Conservation (phyloP, 2,113 vertebrate genomes). For the Morone saxatilis region DNA sequence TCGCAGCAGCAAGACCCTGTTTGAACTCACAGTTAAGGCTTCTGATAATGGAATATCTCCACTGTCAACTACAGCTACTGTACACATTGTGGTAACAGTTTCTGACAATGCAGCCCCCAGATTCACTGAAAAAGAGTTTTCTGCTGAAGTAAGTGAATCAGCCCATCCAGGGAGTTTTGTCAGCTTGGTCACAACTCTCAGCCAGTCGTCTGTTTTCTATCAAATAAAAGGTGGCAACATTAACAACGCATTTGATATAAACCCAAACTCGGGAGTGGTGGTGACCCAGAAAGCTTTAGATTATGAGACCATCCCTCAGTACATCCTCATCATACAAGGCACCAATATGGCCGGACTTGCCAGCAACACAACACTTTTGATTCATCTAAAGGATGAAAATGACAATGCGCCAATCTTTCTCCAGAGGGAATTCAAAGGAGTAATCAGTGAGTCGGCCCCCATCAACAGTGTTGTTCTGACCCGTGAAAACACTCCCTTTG, state of each 20-base stretch:
- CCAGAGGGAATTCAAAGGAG: conserved; percentile 89
- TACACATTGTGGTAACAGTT: conserved; percentile 89
- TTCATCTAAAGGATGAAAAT: conserved; percentile 96
- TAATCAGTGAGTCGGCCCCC: conserved; percentile 92
- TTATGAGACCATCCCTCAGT: conserved; percentile 89
- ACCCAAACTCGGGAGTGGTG: conserved; percentile 95
- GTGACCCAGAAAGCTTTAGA: conserved; percentile 91
- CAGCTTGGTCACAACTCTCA: conserved; percentile 88
- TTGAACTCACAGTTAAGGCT: conserved; percentile 92
- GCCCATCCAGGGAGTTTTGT: conserved; percentile 89
- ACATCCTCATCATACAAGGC: conserved; percentile 90
- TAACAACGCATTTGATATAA: conserved; percentile 90
- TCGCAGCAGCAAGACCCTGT: conserved; percentile 88
- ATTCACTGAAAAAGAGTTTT: conserved; percentile 91
- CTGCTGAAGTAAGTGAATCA: conserved; percentile 92
- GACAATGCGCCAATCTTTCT: conserved; percentile 92
- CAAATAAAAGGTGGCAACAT: conserved; percentile 94
- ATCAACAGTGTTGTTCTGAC: conserved; percentile 93
- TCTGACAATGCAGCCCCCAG: conserved; percentile 95
- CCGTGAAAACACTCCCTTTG: conserved; percentile 89
- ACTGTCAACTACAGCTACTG: conserved; percentile 88
- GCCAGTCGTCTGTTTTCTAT: conserved; percentile 95
- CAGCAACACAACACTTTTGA: conserved; percentile 87
- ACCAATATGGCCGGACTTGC: conserved; percentile 96
- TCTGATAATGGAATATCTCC: conserved; percentile 90